These are phyloP conservation scores for Leucopternis melanops DNA, from an alignment of 2,113 vertebrate species.

Conservation along the genomic window DNA sequence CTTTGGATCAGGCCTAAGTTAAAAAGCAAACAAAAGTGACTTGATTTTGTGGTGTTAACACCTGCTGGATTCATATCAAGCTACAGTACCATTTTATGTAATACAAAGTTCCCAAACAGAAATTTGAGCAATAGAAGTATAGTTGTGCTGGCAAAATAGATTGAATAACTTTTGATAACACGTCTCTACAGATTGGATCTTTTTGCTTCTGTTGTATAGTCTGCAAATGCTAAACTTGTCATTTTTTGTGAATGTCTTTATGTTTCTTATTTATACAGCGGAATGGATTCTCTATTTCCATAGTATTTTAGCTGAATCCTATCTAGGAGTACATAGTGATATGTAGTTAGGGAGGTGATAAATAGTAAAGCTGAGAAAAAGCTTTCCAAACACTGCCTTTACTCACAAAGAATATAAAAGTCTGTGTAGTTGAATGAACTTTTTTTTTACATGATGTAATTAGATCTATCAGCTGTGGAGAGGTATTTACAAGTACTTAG, in stretches of 20 bases:
- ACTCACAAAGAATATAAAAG: background rate
- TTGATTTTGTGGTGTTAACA: background rate
- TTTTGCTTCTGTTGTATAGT: accelerated
- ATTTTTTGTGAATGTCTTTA: background rate
- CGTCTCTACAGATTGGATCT: background rate
- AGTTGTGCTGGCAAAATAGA: background rate
- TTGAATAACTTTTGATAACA: background rate
- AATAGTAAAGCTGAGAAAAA: background rate
- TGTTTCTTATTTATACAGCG: background rate
- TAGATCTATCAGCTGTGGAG: background rate
- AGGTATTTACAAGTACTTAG: background rate
- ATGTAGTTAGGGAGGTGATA: background rate
- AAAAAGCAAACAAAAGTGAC: background rate
- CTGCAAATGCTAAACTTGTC: background rate
- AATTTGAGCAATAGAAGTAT: background rate
- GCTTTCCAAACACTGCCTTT: background rate
- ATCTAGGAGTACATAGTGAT: background rate
- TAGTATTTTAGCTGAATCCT: background rate
- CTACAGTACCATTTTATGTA: background rate
- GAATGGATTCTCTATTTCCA: background rate
- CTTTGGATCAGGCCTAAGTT: background rate
- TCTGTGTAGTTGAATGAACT: background rate
- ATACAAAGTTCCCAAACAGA: background rate
- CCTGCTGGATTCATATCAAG: background rate
- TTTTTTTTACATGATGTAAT: background rate